Evolutionary conservation across 2,113 vertebrate genomes (phyloP), one percentile per base, ranked within the genome.

Genomic region (Lepidothrix coronata): DNA sequence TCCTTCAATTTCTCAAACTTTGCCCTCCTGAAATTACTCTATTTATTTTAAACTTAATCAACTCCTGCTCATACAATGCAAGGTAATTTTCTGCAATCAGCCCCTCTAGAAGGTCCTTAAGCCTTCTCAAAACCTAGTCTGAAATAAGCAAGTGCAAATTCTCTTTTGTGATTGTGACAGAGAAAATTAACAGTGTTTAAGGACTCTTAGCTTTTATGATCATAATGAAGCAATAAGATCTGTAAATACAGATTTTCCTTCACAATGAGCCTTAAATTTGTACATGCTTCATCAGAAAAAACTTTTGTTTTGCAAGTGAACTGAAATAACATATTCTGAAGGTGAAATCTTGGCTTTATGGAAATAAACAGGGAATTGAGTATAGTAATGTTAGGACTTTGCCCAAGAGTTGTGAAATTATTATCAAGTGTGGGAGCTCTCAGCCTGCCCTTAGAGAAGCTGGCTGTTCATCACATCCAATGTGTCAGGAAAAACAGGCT

Each of bases 31-130:
- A 94, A 96, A 94, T 57, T 2, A 66, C 23, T 92, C 33, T 85
- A 75, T 91, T 93, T 95, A 59, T 91, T 92, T 95, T 85, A 71
- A 91, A 86, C 13, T 76, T 85, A 58, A 89, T 88, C 67, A 91
- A 74, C 35, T 91, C 57, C n/a, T 65, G 15, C 24, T 89, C 20
- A 65, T 72, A 82, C 74, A 91, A 72, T 82, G 25, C 28, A 72
- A 72, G 41, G 41, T 75, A 92, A 96, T 95, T 95, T 94, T 94
- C 94, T 84, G 48, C 68, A 93, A 93, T 84, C 51, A 91, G 21
- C 12, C 43, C 15, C 46, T 84, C 68, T 44, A 80, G 75, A 90
- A 86, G 37, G 54, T 75, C 57, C 20, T 72, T 75, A 81, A 3
- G 5, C 62, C 30, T 78, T 81, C 66, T 77, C 41, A 65, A 88